Base-by-base conservation (phyloP, 1,140 invertebrate species). In the Pseudomyrmex flavicornis region DNA sequence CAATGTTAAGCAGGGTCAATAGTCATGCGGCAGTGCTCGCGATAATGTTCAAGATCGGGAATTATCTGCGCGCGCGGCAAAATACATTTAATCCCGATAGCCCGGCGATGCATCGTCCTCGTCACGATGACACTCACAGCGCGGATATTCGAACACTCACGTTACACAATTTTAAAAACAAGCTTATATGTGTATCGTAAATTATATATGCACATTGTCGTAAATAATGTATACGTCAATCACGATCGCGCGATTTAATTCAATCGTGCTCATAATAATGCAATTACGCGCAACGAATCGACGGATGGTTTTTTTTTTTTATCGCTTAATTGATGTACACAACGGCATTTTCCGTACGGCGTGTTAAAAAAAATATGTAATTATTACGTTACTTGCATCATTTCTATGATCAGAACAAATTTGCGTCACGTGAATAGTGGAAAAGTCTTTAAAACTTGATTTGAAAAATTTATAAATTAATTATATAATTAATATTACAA, bases 1-100 rank as follows among this genome's bases (percentile, higher is more conserved):
- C 82, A 83, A 83, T 83, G 82, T 83, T 83, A 83, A 77, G 82
- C 82, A 83, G 82, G 82, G 82, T 83, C 82, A 83, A 83, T 83
- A 83, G 82, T 83, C 82, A 83, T 61, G 62, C 63, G 20, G 80
- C 65, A 44, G 58, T 35, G 35, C 17, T 15, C 50, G 56, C 72
- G 82, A 83, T 83, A 83, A 83, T 12, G n/a, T 74, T 68, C 74
- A 83, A 83, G 82, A 83, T 83, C 82, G 74, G 61, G 62, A 76
- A 59, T 83, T 83, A 83, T 83, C 82, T 83, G 74, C 13, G 10
- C 63, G 54, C 63, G 75, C 74, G 35, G 35, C 35, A 69, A 83
- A 83, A 79, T 83, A 83, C 74, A 59, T 59, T 83, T 83, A 83
- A 83, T 83, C 75, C 66, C 44, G 65, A 80, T 70, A 80, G 66